phyloP scores from a whole-genome alignment of 2,888 invertebrate species.

The Drosophila fulvimacula region DNA sequence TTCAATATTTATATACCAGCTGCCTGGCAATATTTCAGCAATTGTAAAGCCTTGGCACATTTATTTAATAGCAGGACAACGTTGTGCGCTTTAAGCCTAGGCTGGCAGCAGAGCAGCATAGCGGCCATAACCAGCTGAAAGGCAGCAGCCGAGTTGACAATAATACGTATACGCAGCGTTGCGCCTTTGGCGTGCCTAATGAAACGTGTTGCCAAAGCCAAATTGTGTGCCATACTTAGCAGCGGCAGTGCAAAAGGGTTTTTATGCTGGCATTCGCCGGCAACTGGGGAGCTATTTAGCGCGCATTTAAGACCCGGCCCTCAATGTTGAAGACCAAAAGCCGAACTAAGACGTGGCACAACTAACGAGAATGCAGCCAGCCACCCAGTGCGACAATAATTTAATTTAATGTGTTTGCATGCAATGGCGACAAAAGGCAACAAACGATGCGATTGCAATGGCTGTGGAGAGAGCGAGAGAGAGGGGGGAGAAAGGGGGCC shows the following conservation, averaged over 20 bases:
- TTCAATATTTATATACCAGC: not conserved
- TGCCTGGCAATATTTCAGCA: not conserved
- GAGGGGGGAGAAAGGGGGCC: not conserved
- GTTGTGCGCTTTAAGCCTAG: constrained; percentile 4
- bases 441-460: constrained; percentile 14
- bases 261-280: constrained; percentile 27
- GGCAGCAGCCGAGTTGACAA: not conserved
- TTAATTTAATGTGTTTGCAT: constrained; percentile 81
- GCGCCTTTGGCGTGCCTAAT: constrained; percentile 61
- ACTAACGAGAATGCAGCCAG: constrained; percentile 31
- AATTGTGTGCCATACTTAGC: constrained; percentile 62
- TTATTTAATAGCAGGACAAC: constrained; percentile 8
- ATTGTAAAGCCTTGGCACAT: not conserved
- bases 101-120: not conserved
- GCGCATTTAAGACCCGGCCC: constrained; percentile 38
- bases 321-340: constrained; percentile 39
- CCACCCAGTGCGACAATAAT: constrained; percentile 71
- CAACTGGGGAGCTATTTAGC: constrained; percentile 63
- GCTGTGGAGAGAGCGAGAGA: not conserved
- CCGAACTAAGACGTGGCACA: constrained; percentile 59
- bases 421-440: constrained; percentile 59
- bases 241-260: constrained; percentile 40
- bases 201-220: constrained; percentile 64
- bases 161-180: constrained; percentile 49
- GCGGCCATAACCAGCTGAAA: not conserved